Conservation (phyloP, 2,797 vertebrate species). For the Uromys caudimaculatus region DNA sequence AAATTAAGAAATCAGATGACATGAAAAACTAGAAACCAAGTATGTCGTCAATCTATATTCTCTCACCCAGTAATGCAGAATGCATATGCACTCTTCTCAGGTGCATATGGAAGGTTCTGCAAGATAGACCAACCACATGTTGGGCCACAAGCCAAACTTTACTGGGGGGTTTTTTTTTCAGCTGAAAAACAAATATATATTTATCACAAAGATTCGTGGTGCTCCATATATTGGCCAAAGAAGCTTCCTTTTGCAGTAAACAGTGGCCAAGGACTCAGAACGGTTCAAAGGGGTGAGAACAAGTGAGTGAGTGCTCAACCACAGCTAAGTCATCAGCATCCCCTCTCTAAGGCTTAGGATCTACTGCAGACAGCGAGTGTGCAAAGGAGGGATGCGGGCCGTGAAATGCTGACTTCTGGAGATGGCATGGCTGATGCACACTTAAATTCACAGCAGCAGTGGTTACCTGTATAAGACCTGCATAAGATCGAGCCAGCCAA, state of each 20-base stretch:
- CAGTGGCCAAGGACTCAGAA: not conserved
- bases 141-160: not conserved
- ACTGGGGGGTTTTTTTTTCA: not conserved
- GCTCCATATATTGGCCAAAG: not conserved
- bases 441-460: not conserved
- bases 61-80: not conserved
- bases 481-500: too few relatives aligned
- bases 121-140: not conserved
- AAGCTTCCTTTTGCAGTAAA: not conserved
- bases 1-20: not conserved
- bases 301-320: not conserved
- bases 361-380: not conserved
- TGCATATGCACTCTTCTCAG: not conserved
- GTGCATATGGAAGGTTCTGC: not conserved
- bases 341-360: too few relatives aligned
- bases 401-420: not conserved
- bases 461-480: not conserved
- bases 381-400: too few relatives aligned
- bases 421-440: not conserved
- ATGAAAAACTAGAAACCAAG: not conserved
- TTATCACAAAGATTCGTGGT: not conserved
- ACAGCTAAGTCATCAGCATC: too few relatives aligned
- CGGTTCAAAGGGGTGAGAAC: not conserved
- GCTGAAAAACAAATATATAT: not conserved
- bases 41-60: not conserved